Evolutionary conservation across 2,113 vertebrate species (phyloP), one percentile per base, ranked within the genome.

Genomic region (Syngnathus scovelli): DNA sequence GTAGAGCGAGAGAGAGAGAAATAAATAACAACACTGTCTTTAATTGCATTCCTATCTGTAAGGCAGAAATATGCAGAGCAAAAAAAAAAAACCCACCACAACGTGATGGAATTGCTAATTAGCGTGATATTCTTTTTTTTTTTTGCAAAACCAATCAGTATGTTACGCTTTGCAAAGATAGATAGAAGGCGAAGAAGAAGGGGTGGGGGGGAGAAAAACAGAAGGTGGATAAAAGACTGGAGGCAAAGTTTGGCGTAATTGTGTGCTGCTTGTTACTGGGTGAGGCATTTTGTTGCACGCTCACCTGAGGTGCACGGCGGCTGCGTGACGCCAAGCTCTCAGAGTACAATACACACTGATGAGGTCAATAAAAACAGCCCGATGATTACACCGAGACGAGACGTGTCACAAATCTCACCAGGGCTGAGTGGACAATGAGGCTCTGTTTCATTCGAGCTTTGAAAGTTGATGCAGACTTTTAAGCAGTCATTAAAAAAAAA

Each of bases 21-120:
- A 68, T 67, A 79, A 78, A 13, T 70, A 71, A 83, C 76, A 83
- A 63, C 80, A 78, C 80, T 83, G 77, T 76, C 80, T 79, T 86
- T 90, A 90, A 91, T 90, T 91, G 87, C 89, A 89, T 90, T 89
- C 88, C 87, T 90, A 90, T 91, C 89, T 90, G 81, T 69, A 85
- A 89, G 86, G 86, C 79, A 87, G 77, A 88, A 90, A 86, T 90
- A 91, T 82, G 87, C 86, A 77, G 83, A 87, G 85, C 70, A 83
- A 84, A 86, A 83, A 87, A 88, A 89, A n/a, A 61, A 4, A 39
- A 59, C 19, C 4, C 11, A 23, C 6, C 4, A 38, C 15, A 77
- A 41, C 85, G 87, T 87, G 88, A 83, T 83, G 73, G 76, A 82
- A 84, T 70, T 89, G 84, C 80, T 88, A 90, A 91, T 89, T 85